Evolutionary conservation across 2,797 vertebrate species (phyloP).

Genomic region (Uromys caudimaculatus): DNA sequence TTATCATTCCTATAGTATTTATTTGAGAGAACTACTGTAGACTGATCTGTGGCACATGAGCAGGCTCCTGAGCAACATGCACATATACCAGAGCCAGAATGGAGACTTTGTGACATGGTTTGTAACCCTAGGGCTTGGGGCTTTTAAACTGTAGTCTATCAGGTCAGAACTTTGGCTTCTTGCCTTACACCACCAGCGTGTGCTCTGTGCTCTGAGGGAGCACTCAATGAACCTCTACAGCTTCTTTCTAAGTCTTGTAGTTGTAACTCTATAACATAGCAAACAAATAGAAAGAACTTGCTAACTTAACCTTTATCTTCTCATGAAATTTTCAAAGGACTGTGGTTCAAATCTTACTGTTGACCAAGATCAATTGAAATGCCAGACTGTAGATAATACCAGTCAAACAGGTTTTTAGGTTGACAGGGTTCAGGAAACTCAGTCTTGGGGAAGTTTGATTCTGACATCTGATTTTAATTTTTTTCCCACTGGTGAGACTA

Average conservation of each 20-base stretch:
- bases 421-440: not conserved
- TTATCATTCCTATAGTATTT: not conserved
- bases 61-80: not conserved
- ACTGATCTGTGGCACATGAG: not conserved
- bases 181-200: not conserved
- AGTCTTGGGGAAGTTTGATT: slow-evolving; percentile 31
- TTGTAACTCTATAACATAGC: not conserved
- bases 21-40: not conserved
- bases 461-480: slow-evolving; percentile 60
- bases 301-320: slow-evolving; percentile 24
- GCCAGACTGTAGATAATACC: not conserved
- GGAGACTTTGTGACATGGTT: not conserved
- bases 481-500: slow-evolving; percentile 15
- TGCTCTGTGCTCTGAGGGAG: not conserved
- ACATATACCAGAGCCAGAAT: not conserved
- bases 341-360: not conserved
- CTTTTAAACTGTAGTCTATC: not conserved
- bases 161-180: not conserved
- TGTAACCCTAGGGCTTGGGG: not conserved
- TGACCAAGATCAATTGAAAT: slow-evolving; percentile 23
- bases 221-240: not conserved
- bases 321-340: not conserved
- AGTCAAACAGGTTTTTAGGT: not conserved
- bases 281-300: not conserved
- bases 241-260: not conserved